These are phyloP conservation scores for Amazona ochrocephala DNA, from an alignment of 2,797 vertebrate genomes.

Conservation along the genomic window DNA sequence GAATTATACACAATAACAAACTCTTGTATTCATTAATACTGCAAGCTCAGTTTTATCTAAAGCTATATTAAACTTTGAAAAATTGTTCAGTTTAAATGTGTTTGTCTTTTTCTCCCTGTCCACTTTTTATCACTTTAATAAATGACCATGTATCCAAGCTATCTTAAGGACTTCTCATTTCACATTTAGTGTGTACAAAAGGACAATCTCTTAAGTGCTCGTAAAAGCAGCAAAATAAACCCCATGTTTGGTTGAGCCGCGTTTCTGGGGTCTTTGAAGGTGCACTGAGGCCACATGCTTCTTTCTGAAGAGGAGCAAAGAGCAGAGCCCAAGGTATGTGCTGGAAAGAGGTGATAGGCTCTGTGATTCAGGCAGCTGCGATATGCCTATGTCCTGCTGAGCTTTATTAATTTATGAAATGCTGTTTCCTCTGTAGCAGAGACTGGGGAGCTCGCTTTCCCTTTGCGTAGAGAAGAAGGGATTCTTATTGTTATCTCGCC, in stretches of 20 bases:
- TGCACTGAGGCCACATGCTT: not conserved
- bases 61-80: conserved; percentile 74
- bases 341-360: not conserved
- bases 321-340: not conserved
- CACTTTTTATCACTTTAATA: not conserved
- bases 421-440: not conserved
- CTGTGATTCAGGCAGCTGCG: fast-evolving
- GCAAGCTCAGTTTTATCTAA: conserved; percentile 72
- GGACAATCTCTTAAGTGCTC: not conserved
- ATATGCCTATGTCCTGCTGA: not conserved
- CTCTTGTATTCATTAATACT: conserved; percentile 69
- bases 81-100: conserved; percentile 45
- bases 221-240: not conserved
- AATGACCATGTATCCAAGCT: not conserved
- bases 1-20: conserved; percentile 38
- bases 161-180: not conserved
- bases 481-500: not conserved
- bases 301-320: not conserved
- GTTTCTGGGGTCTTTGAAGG: fast-evolving
- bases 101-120: conserved; percentile 11
- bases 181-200: not conserved
- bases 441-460: not conserved
- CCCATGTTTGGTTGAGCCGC: not conserved
- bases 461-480: not conserved
- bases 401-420: not conserved